These are phyloP conservation scores for Lasiommata megera DNA, from an alignment of 2,888 invertebrate species.

Conservation along the genomic window DNA sequence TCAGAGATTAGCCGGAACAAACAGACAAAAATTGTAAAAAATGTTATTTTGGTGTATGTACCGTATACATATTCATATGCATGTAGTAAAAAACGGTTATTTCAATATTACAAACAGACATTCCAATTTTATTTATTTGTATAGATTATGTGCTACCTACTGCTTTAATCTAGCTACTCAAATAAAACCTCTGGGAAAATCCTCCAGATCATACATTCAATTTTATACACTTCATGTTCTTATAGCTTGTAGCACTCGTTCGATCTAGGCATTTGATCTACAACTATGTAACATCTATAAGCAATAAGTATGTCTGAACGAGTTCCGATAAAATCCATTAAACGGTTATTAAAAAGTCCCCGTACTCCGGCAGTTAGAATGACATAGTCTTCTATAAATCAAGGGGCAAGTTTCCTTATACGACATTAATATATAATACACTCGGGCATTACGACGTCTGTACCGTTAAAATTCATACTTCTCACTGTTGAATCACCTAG, in stretches of 20 bases:
- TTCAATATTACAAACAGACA: too few species aligned
- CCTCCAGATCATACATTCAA: neutral
- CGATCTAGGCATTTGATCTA: conserved; percentile 12
- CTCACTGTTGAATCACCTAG: conserved; percentile 10
- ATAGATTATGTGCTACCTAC: too few species aligned
- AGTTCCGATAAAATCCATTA: conserved; percentile 20
- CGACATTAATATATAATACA: conserved; percentile 31
- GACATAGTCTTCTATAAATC: conserved; percentile 30
- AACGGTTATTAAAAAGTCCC: conserved; percentile 23
- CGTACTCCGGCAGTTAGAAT: conserved; percentile 11
- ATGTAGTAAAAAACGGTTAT: too few species aligned
- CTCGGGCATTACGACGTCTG: conserved; percentile 15
- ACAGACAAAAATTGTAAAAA: too few species aligned
- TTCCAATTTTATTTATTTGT: too few species aligned
- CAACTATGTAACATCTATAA: neutral
- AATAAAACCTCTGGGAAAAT: too few species aligned
- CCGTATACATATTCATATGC: too few species aligned
- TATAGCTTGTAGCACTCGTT: neutral
- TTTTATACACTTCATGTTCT: neutral
- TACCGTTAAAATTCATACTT: conserved; percentile 15
- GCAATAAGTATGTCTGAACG: conserved; percentile 9
- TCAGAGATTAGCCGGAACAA: too few species aligned
- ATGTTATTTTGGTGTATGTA: too few species aligned
- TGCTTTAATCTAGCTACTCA: too few species aligned
- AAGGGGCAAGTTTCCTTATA: conserved; percentile 34